Evolutionary conservation across 2,113 vertebrate genomes (phyloP).

Genomic region (Cardinalis cardinalis): DNA sequence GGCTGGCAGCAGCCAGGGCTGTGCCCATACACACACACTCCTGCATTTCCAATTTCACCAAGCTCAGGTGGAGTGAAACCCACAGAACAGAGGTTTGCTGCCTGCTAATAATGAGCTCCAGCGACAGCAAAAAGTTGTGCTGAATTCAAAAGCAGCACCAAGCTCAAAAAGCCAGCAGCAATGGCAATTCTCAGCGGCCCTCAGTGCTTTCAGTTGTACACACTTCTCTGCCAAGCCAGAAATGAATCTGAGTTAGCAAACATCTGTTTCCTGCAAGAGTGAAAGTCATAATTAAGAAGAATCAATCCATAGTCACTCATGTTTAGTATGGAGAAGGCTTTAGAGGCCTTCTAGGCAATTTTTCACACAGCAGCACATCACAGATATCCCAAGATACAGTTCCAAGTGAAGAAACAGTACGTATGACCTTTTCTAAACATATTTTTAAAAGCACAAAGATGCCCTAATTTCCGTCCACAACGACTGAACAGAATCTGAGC

Average conservation of each 20-base stretch:
- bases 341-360: not conserved
- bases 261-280: not conserved
- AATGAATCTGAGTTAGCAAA: not conserved
- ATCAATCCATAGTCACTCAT: not conserved
- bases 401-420: not conserved
- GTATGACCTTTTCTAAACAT: not conserved
- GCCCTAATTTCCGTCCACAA: not conserved
- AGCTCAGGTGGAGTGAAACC: not conserved
- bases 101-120: not conserved
- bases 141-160: not conserved
- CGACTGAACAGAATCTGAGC: not conserved
- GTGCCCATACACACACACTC: not conserved
- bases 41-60: not conserved
- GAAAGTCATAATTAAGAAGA: not conserved
- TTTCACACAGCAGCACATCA: not conserved
- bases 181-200: not conserved
- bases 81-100: accelerated
- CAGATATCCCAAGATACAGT: not conserved
- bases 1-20: not conserved
- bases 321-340: not conserved
- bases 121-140: not conserved
- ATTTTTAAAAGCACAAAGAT: not conserved
- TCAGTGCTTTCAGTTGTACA: not conserved
- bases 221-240: not conserved
- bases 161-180: not conserved